Conservation (phyloP, 2,888 invertebrate species). For the Spicauda simplicius region DNA sequence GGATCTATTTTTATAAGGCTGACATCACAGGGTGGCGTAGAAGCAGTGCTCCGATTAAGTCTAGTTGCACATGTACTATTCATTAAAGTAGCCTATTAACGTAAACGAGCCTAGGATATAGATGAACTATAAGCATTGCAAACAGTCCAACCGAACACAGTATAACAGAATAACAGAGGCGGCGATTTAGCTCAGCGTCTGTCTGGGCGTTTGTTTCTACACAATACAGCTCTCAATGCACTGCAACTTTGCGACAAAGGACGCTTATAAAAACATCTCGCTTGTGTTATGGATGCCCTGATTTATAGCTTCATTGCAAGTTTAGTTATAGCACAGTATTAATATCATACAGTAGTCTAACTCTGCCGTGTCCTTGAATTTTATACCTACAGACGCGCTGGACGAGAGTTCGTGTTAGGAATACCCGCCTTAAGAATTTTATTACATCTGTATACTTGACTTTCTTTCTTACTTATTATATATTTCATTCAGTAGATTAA, state of each 20-base stretch:
- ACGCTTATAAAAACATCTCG: slow-evolving; percentile 33
- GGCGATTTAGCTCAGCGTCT: slow-evolving; percentile 20
- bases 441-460: no score
- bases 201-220: slow-evolving; percentile 21
- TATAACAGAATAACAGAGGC: slow-evolving; percentile 21
- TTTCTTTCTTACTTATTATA: no score
- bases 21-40: no score
- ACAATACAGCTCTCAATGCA: slow-evolving; percentile 26
- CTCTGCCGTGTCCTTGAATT: no score
- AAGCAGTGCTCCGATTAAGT: no score
- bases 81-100: neutral
- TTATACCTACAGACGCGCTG: no score
- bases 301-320: slow-evolving; percentile 23
- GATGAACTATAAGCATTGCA: slow-evolving; percentile 10
- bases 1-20: no score
- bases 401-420: no score
- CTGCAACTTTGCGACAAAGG: slow-evolving; percentile 29
- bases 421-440: no score
- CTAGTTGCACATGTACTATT: neutral
- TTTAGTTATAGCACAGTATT: no score
- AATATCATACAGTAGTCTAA: no score
- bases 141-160: neutral
- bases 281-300: slow-evolving; percentile 24
- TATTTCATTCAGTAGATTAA: no score
- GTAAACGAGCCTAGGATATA: neutral